Percentiles rank a stretch among this genome's conserved stretches.
Conservation (phyloP, 2,797 vertebrate species). For the Parotocinclus haroldoi region DNA sequence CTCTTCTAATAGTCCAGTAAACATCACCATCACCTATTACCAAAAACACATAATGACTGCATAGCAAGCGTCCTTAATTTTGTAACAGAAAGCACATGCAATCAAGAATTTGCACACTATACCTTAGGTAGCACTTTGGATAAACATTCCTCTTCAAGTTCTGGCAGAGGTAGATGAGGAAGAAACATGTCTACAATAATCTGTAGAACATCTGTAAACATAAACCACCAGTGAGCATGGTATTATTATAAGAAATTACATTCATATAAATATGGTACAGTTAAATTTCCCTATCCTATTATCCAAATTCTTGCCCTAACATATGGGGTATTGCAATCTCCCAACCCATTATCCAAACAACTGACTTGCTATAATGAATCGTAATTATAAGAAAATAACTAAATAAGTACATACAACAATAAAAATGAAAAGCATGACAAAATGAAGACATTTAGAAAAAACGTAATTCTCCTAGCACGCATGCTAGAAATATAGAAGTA, state of each 20-base stretch:
- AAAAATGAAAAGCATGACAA: too few relatives aligned
- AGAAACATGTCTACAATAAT: conserved; percentile 87
- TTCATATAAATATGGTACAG: too few relatives aligned
- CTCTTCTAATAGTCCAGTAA: conserved; percentile 81
- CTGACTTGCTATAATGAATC: too few relatives aligned
- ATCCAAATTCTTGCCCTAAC: not conserved
- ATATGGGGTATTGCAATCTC: too few relatives aligned
- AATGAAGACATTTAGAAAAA: too few relatives aligned
- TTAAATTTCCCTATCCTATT: too few relatives aligned
- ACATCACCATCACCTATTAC: conserved; percentile 76
- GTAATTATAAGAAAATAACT: too few relatives aligned
- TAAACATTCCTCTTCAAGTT: conserved; percentile 82
- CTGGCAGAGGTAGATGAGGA: conserved; percentile 80
- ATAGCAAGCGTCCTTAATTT: not conserved
- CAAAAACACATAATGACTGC: conserved; percentile 9
- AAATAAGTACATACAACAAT: too few relatives aligned
- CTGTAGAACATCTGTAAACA: conserved; percentile 80
- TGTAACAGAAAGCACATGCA: not conserved
- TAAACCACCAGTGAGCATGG: not conserved
- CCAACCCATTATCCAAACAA: too few relatives aligned
- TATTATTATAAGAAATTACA: too few relatives aligned
- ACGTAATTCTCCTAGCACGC: too few relatives aligned
- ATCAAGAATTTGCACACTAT: conserved; percentile 8
- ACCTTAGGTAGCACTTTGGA: conserved; percentile 90
- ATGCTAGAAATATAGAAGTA: too few relatives aligned